A percentile compares a stretch with the other conserved stretches of the same genome.
Evolutionary conservation across 2,113 vertebrate genomes (phyloP).

Genomic region (Apistogramma diplotaenia): DNA sequence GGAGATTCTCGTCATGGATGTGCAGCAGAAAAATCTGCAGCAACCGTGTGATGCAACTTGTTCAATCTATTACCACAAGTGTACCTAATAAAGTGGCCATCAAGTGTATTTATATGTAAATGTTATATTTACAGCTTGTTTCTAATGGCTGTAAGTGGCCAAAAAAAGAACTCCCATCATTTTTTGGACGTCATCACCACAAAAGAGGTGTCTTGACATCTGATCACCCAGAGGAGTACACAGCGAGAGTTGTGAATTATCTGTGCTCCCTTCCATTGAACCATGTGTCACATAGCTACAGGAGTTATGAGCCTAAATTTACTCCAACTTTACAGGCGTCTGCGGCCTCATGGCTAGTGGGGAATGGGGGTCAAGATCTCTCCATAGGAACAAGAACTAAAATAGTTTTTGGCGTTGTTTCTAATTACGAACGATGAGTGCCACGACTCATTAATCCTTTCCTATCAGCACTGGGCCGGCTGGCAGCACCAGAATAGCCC

Average conservation of each 20-base stretch:
- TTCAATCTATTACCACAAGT: neutral
- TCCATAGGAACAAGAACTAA: constrained; percentile 81
- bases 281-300: constrained; percentile 63
- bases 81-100: neutral
- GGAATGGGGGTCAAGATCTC: constrained; percentile 73
- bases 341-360: constrained; percentile 27
- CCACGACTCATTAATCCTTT: constrained; percentile 86
- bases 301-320: constrained; percentile 77
- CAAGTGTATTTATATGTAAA: neutral
- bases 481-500: constrained; percentile 88
- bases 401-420: constrained; percentile 88
- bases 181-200: constrained; percentile 30
- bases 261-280: constrained; percentile 56
- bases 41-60: neutral
- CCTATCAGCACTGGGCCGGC: constrained; percentile 82
- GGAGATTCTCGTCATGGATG: neutral
- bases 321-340: constrained; percentile 53
- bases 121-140: neutral
- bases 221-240: constrained; percentile 30
- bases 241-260: constrained; percentile 59
- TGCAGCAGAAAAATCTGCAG: neutral
- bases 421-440: constrained; percentile 88
- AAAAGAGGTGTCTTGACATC: constrained; percentile 49
- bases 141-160: neutral
- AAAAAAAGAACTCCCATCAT: neutral